Evolutionary conservation across 2,113 vertebrate genomes (phyloP).

Genomic region (Vulpes ferrilata): DNA sequence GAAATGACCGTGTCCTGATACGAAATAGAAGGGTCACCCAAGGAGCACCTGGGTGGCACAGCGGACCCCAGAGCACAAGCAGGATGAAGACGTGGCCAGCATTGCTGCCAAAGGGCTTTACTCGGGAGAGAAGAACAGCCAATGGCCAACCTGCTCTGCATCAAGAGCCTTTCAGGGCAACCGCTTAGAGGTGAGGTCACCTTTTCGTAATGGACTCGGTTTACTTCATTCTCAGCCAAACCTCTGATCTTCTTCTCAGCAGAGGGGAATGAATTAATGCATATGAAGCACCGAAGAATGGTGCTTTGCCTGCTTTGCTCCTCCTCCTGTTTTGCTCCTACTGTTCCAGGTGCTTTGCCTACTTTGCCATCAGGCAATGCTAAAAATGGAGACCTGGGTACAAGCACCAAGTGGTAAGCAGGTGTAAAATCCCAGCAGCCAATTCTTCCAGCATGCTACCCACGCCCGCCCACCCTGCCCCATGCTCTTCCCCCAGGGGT

Average conservation of each 20-base stretch:
- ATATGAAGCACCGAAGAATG: background rate
- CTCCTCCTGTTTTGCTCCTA: background rate
- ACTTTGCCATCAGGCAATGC: background rate
- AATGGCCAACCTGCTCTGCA: background rate
- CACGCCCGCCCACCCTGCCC: background rate
- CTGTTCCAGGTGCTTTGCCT: background rate
- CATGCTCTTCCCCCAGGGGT: background rate
- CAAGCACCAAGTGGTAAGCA: background rate
- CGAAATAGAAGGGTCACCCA: background rate
- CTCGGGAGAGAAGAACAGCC: background rate
- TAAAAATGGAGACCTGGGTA: background rate
- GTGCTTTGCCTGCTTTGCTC: background rate
- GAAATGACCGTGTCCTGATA: background rate
- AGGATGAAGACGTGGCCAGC: background rate
- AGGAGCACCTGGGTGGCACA: background rate
- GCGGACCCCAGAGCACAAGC: background rate
- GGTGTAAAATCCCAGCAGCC: background rate
- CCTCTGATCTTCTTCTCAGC: background rate
- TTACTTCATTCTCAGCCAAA: background rate
- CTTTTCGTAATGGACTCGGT: background rate
- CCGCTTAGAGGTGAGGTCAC: background rate
- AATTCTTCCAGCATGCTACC: background rate
- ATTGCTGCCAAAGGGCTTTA: background rate
- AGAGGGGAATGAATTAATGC: too few relatives aligned
- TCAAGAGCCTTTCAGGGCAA: background rate